Evolutionary conservation across 2,888 invertebrate species (phyloP), one percentile per base, ranked within the genome.

Genomic region (Glaucopsyche alexis): DNA sequence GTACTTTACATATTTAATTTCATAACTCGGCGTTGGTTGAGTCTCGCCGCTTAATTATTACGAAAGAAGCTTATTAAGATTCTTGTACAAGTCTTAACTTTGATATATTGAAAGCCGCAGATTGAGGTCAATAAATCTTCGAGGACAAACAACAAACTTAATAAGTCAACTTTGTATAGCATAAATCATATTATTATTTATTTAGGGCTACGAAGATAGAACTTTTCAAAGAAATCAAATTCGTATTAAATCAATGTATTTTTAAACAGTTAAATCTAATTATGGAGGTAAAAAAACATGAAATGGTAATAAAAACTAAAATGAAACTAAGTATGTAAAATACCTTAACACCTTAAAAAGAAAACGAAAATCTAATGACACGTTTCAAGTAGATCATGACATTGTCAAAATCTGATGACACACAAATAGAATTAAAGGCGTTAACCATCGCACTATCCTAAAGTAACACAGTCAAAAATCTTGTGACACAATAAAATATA

Each of bases 61-160:
- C 38, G 60, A 60, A 60, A 60, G 19, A 60, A 60, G 29, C 60
- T 60, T 60, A 60, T 60, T 60, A 38, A 60, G 60, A 60, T 29
- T 60, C 60, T 60, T 60, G 38, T 29, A 2, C 13, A 60, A 60
- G 14, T 60, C 55, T 60, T 60, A 60, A 60, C 60, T 60, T 60
- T 60, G 60, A 60, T 60, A 60, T 60, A 60, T 60, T 60, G 47
- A 47, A 38, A 60, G 60, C 60, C 60, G 60, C 60, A 60, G 60
- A 60, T 60, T 60, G 60, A 60, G 60, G 60, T 38, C 60, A 60
- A 60, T 60, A 60, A 60, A 60, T 60, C 60, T 60, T 60, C 14
- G 60, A 60, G 60, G 60, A 60, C 60, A 60, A 60, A 60, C 60
- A 60, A 60, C 38, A 60, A 60, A 60, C 60, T 60, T 60, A 60